Percentiles rank a stretch among this genome's conserved stretches.
These are phyloP conservation scores for Chymomyza amoena DNA, from an alignment of 2,888 invertebrate genomes.

Conservation along the genomic window DNA sequence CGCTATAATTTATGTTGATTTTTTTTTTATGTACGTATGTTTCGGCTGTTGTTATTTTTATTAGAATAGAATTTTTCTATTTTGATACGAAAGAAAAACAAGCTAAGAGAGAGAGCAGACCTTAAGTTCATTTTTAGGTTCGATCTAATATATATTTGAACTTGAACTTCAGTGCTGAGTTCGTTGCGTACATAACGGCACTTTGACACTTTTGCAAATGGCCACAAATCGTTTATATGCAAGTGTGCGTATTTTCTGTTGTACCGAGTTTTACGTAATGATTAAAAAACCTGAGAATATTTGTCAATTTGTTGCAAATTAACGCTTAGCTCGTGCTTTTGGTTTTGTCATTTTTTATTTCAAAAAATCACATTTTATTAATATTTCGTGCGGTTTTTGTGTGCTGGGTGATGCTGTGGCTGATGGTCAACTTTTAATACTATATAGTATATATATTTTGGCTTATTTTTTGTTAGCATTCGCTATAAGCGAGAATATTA, in stretches of 20 bases:
- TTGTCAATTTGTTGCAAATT: constrained; percentile 67
- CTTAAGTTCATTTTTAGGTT: not conserved
- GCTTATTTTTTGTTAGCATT: constrained; percentile 24
- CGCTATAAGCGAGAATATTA: constrained; percentile 21
- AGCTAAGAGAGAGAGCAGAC: not conserved
- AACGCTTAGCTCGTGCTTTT: constrained; percentile 35
- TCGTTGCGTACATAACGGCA: constrained; percentile 15
- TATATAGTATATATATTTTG: constrained; percentile 7
- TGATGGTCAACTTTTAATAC: not conserved
- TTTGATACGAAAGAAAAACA: not conserved
- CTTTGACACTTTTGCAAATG: constrained; percentile 59
- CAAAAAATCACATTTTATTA: not conserved
- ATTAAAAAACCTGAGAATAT: constrained; percentile 58
- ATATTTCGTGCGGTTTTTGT: constrained; percentile 1
- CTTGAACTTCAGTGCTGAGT: constrained; percentile 53
- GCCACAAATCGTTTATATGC: constrained; percentile 16
- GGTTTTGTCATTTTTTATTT: not conserved
- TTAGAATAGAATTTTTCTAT: not conserved
- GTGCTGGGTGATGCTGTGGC: not conserved
- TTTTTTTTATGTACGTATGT: not conserved
- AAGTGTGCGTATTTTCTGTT: not conserved
- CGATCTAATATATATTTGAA: constrained; percentile 31
- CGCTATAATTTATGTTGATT: constrained; percentile 10
- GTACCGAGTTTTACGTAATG: constrained; percentile 61
- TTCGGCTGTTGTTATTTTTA: not conserved